Percentiles rank a stretch among this genome's conserved stretches.
phyloP scores from a whole-genome alignment of 2,888 invertebrate species.

The Gordius sp. region DNA sequence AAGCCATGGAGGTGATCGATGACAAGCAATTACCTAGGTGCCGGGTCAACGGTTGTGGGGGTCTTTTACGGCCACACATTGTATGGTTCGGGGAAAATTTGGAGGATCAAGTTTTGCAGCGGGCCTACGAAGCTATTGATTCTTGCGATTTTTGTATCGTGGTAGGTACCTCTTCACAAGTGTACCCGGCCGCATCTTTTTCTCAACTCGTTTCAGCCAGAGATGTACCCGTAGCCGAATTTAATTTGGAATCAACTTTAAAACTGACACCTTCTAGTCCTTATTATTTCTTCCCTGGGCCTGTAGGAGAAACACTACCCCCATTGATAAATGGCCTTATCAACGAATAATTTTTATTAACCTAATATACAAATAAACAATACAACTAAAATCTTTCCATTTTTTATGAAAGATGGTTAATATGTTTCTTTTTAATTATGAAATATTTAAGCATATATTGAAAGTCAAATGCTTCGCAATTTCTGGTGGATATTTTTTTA shows the following conservation, averaged over 20 bases:
- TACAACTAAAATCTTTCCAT: too few species aligned
- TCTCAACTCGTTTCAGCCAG: conserved; percentile 45
- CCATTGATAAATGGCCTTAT: too few species aligned
- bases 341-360: too few species aligned
- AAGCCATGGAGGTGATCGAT: conserved; percentile 34
- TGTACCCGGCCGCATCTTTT: conserved; percentile 63
- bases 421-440: too few species aligned
- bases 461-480: too few species aligned
- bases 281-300: too few species aligned
- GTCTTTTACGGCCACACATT: conserved; percentile 48
- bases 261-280: too few species aligned
- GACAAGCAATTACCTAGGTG: conserved; percentile 42
- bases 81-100: conserved; percentile 65
- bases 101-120: conserved; percentile 36
- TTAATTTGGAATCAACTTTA: conserved; percentile 43
- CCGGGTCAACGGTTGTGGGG: conserved; percentile 34
- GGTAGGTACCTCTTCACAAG: conserved; percentile 57
- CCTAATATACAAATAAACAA: too few species aligned
- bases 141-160: conserved; percentile 50
- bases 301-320: too few species aligned
- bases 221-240: conserved; percentile 48
- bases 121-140: conserved; percentile 39
- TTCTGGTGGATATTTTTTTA: too few species aligned
- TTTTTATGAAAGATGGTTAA: too few species aligned
- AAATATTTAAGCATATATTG: too few species aligned